phyloP scores from a whole-genome alignment of 2,888 invertebrate genomes.

The Mesochorus sp. region DNA sequence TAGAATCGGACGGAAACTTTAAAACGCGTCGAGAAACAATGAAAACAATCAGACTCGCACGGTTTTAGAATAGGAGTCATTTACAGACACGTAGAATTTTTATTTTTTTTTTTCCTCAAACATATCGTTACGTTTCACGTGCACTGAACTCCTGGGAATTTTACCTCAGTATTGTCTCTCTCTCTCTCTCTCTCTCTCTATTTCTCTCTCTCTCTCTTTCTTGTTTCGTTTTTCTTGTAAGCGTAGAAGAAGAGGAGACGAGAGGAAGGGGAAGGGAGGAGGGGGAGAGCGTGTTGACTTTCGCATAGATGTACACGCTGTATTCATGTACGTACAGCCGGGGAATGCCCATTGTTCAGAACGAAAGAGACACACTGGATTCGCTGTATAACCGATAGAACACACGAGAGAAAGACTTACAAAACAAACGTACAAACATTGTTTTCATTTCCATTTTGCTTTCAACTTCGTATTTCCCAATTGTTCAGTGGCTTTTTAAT shows the following conservation, averaged over 20 bases:
- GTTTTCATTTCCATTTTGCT: background rate
- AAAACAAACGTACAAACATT: background rate
- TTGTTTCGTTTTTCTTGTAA: too few species aligned
- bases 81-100: background rate
- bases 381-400: conserved; percentile 26
- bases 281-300: background rate
- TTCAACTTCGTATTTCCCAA: background rate
- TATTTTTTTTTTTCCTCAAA: background rate
- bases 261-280: too few species aligned
- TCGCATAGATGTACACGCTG: conserved; percentile 21
- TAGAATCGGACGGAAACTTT: too few species aligned
- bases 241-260: too few species aligned
- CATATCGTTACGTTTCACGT: conserved; percentile 32
- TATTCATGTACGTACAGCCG: conserved; percentile 9
- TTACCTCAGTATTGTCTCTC: background rate
- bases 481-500: background rate
- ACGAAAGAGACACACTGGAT: background rate
- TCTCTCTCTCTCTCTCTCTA: too few species aligned
- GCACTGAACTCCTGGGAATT: conserved; percentile 59
- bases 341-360: conserved; percentile 39
- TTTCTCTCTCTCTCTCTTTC: too few species aligned
- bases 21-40: too few species aligned
- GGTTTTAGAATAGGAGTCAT: background rate
- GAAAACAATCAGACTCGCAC: conserved; percentile 26
- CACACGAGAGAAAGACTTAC: background rate